phyloP scores from a whole-genome alignment of 2,888 invertebrate species.

The Tolmerus cingulatus region DNA sequence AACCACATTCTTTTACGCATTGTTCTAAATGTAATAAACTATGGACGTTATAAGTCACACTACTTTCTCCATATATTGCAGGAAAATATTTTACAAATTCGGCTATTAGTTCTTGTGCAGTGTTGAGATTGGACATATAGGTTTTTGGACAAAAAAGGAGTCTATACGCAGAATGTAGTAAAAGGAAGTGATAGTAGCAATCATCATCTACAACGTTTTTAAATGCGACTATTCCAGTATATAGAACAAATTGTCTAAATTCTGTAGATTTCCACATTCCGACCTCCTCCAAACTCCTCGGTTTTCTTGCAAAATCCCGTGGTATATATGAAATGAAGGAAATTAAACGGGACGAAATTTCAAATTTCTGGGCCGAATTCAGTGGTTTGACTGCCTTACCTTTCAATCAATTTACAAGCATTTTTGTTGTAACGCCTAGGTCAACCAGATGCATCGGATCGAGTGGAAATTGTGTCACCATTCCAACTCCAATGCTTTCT shows the following conservation, averaged over 20 bases:
- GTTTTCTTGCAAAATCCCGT: neutral
- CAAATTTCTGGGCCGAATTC: no score
- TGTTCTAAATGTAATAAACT: neutral
- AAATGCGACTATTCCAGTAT: neutral
- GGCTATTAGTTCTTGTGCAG: no score
- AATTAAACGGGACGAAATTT: neutral
- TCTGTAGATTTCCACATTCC: neutral
- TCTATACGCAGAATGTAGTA: no score
- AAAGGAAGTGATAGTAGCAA: neutral
- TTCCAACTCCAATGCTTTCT: neutral
- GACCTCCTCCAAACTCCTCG: neutral
- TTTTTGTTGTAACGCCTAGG: constrained; percentile 15
- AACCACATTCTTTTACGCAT: neutral
- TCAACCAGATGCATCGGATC: constrained; percentile 16
- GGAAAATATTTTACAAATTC: no score
- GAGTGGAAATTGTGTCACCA: neutral
- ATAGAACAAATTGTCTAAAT: neutral
- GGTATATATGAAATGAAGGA: neutral
- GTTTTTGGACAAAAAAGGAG: no score
- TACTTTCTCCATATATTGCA: neutral
- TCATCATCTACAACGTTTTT: neutral
- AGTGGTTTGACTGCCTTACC: neutral
- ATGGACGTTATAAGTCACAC: neutral
- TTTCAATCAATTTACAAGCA: neutral
- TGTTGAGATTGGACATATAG: no score